Percentiles rank a stretch among this genome's conserved stretches.
Conservation (phyloP, 2,113 vertebrate genomes). For the Suricata suricatta region DNA sequence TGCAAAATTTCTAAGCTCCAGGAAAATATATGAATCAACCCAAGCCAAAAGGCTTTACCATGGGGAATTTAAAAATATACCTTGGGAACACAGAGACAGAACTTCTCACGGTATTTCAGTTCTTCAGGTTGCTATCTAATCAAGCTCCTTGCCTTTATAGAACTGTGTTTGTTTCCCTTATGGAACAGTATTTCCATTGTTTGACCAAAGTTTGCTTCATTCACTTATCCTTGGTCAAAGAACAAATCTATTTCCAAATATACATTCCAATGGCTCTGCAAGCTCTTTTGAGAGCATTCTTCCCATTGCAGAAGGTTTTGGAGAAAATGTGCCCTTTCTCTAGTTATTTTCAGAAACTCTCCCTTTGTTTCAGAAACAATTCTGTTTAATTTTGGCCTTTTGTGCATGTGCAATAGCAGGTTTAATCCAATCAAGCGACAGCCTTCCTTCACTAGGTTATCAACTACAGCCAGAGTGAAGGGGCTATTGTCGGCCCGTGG, state of each 20-base stretch:
- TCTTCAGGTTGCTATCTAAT: neutral
- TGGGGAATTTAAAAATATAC: neutral
- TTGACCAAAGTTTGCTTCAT: slow-evolving; percentile 31
- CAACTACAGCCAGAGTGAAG: slow-evolving; percentile 38
- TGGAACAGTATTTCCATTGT: neutral
- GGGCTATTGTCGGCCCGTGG: slow-evolving; percentile 6
- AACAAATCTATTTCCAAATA: slow-evolving; percentile 41
- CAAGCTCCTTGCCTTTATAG: neutral
- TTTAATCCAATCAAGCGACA: slow-evolving; percentile 60
- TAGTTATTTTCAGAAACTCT: slow-evolving; percentile 64
- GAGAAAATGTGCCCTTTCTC: slow-evolving; percentile 14
- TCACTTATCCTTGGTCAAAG: slow-evolving; percentile 34
- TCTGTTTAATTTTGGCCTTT: slow-evolving; percentile 70
- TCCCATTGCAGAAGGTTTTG: neutral
- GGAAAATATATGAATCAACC: neutral
- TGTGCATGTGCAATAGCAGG: slow-evolving; percentile 56
- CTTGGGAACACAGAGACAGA: neutral
- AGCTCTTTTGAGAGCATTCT: slow-evolving; percentile 41
- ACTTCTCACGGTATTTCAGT: neutral
- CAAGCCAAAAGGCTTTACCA: neutral
- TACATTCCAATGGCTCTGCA: neutral
- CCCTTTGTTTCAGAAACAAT: slow-evolving; percentile 63
- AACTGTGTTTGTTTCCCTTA: neutral
- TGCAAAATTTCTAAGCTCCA: neutral
- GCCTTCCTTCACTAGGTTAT: slow-evolving; percentile 27